Evolutionary conservation across 2,797 vertebrate genomes (phyloP).

Genomic region (Chelon auratus): DNA sequence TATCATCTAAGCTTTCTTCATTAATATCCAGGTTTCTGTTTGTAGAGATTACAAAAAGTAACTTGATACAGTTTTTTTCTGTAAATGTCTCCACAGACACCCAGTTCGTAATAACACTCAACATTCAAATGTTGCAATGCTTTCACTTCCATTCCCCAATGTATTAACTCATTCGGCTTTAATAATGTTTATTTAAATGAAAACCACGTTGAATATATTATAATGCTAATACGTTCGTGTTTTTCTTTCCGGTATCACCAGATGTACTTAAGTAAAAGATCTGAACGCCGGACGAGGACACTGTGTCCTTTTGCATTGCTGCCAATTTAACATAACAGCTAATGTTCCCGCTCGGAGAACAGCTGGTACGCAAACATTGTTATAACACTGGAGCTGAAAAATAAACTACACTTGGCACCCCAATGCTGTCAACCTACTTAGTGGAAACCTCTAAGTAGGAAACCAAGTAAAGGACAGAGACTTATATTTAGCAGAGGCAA

Average conservation of each 20-base stretch:
- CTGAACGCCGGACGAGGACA: background rate
- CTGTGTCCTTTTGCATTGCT: background rate
- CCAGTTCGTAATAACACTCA: no score
- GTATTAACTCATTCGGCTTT: no score
- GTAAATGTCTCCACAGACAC: no score
- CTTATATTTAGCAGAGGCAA: slow-evolving; percentile 66
- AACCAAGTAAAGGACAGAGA: slow-evolving; percentile 9
- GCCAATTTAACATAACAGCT: background rate
- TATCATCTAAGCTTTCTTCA: no score
- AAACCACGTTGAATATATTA: background rate
- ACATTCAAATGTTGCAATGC: no score
- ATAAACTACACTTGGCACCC: slow-evolving; percentile 16
- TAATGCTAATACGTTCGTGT: background rate
- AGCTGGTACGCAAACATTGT: background rate
- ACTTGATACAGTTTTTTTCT: no score
- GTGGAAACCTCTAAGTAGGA: background rate
- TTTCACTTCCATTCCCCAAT: no score
- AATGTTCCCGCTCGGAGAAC: slow-evolving; percentile 5
- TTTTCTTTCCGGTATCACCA: no score
- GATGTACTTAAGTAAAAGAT: background rate
- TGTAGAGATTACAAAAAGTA: no score
- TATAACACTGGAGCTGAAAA: slow-evolving; percentile 17
- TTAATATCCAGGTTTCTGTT: no score
- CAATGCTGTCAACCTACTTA: slow-evolving; percentile 42
- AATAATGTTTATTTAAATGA: no score